phyloP scores from a whole-genome alignment of 2,888 invertebrate species.

The Dasypolia templi region DNA sequence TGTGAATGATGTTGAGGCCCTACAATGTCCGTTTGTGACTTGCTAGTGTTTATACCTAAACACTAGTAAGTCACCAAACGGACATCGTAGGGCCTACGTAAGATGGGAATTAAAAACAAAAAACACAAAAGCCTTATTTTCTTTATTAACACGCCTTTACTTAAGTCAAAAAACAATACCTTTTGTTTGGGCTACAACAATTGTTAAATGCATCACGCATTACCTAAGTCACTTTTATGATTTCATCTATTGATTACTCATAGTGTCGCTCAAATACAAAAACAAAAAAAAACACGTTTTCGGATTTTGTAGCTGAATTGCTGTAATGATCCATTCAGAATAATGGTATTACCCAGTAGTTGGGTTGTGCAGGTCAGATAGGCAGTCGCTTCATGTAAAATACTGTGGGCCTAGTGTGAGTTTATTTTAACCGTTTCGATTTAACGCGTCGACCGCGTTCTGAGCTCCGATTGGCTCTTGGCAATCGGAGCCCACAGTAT shows the following conservation, averaged over 20 bases:
- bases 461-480: no score
- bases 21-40: no score
- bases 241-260: constrained; percentile 19
- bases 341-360: background rate
- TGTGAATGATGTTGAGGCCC: background rate
- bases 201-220: constrained; percentile 21
- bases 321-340: background rate
- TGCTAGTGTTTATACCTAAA: no score
- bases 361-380: background rate
- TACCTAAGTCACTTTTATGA: constrained; percentile 3
- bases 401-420: no score
- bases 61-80: background rate
- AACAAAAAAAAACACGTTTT: constrained; percentile 12
- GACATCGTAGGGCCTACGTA: no score
- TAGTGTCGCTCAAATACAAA: background rate
- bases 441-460: no score
- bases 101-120: background rate
- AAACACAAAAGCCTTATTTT: background rate
- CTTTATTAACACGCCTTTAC: constrained; percentile 25
- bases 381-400: background rate
- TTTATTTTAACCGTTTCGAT: no score
- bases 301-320: background rate
- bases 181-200: constrained; percentile 43
- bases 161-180: constrained; percentile 36
- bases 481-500: no score